Evolutionary conservation across 2,113 vertebrate species (phyloP).

Genomic region (Daphoenositta chrysoptera): DNA sequence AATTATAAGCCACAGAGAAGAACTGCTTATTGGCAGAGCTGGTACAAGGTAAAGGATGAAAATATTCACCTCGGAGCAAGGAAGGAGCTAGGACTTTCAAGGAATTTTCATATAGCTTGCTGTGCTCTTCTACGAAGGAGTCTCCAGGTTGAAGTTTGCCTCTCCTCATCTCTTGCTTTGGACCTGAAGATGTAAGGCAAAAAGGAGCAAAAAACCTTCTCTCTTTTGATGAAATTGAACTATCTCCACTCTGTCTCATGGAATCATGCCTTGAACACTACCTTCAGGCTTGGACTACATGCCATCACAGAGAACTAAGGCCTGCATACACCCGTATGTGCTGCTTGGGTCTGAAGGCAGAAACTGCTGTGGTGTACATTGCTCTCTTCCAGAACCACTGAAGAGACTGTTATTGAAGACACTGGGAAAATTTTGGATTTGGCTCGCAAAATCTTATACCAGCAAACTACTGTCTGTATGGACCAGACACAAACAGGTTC

Average conservation of each 20-base stretch:
- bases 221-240: background rate
- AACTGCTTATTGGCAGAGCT: background rate
- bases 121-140: background rate
- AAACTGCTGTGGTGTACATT: background rate
- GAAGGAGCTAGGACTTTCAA: background rate
- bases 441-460: background rate
- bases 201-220: background rate
- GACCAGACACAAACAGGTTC: background rate
- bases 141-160: background rate
- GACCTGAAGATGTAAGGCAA: background rate
- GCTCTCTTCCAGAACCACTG: background rate
- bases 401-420: background rate
- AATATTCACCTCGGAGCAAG: background rate
- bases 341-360: background rate
- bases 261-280: background rate
- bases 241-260: background rate
- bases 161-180: background rate
- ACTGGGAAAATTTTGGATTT: background rate
- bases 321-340: background rate
- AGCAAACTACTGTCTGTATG: background rate
- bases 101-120: background rate
- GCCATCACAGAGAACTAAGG: background rate
- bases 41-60: background rate
- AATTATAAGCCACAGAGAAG: background rate
- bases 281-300: background rate